Base-by-base conservation (phyloP, 2,797 vertebrate species). In the Thripadectes ignobilis region DNA sequence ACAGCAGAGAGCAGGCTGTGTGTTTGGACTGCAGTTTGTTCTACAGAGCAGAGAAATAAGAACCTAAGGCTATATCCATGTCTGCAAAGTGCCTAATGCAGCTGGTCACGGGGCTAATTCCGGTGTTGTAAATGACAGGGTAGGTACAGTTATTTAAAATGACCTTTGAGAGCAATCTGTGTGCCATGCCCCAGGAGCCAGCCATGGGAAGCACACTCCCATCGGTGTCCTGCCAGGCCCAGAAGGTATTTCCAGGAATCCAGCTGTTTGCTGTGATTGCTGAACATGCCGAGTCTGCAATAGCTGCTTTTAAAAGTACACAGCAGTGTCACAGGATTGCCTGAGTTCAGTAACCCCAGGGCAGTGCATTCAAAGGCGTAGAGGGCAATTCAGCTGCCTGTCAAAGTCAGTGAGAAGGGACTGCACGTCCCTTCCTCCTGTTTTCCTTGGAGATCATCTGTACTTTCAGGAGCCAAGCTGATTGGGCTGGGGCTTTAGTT, bases 211-310 rank as follows among this genome's bases (percentile, higher is more conserved):
- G 58, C 15, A 2, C 9, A 1, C 32, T 93, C 74, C 84, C 84
- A 59, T 63, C 67, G 34, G 74, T 26, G 67, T 85, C 71, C 77
- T 89, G 84, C 62, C 81, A 76, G 71, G 69, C 67, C 84, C 59
- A 32, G 77, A 30, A 82, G 67, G 59, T 51, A 49, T 73, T 96
- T 89, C 74, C 77, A 82, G 14, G 77, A 81, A 63, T 66, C 88
- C 84, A 81, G 77, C 87, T 93, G 90, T 96, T 96, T 92, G 79
- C 85, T 72, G 45, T 49, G 74, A 86, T 51, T 78, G 58, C 86
- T 61, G 69, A 94, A 93, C 41, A 51, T 29, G 86, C 91, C 2
- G 7, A 89, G 39, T 68, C 62, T 81, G 80, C 91, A 94, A 13
- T 43, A 86, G 54, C 58, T 71, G 65, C 34, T 65, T 92, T 84